These are phyloP conservation scores for Germaria angustata DNA, from an alignment of 2,888 invertebrate genomes.

Conservation along the genomic window DNA sequence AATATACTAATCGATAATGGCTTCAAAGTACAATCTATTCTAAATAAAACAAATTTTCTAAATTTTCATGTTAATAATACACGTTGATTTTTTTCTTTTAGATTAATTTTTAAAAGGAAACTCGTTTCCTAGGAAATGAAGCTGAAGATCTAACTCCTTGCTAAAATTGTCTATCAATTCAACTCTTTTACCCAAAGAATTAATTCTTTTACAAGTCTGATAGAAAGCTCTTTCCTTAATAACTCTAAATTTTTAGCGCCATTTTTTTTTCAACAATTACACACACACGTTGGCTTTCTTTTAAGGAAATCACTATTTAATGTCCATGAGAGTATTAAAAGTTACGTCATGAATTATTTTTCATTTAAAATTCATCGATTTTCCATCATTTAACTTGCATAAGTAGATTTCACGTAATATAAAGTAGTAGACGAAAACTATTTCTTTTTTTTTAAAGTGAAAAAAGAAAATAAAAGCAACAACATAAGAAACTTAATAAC, in stretches of 20 bases:
- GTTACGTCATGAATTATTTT: conserved; percentile 37
- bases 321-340: conserved; percentile 10
- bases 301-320: conserved; percentile 41
- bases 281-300: background rate
- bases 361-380: conserved; percentile 29
- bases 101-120: too few species aligned
- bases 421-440: background rate
- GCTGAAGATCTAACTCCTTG: too few species aligned
- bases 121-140: too few species aligned
- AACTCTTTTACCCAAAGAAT: background rate
- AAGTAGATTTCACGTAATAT: conserved; percentile 38
- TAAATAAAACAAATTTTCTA: too few species aligned
- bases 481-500: conserved; percentile 54
- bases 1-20: too few species aligned
- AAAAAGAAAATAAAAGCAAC: conserved; percentile 34
- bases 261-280: background rate
- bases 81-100: too few species aligned
- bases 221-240: background rate
- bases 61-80: too few species aligned
- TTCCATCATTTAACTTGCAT: conserved; percentile 13
- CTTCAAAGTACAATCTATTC: too few species aligned
- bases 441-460: conserved; percentile 51
- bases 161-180: too few species aligned
- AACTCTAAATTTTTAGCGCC: background rate
- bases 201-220: background rate